phyloP scores from a whole-genome alignment of 2,888 invertebrate species.

The Pterostichus madidus region DNA sequence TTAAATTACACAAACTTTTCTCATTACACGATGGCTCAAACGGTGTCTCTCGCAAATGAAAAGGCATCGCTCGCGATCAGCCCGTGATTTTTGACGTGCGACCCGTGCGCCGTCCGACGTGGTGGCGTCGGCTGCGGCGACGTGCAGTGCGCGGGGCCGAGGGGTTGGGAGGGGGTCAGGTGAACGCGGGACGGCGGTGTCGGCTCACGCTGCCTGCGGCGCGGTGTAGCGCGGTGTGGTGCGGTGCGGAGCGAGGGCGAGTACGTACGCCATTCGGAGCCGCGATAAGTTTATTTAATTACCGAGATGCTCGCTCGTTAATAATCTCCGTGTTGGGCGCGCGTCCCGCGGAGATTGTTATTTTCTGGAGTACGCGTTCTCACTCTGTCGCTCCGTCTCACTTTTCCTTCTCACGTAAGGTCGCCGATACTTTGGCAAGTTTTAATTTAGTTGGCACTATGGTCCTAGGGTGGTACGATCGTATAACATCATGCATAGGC shows the following conservation, averaged over 20 bases:
- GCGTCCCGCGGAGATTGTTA: slow-evolving; percentile 66
- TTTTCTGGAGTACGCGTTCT: slow-evolving; percentile 62
- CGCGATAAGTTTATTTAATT: slow-evolving; percentile 64
- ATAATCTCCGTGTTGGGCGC: slow-evolving; percentile 64
- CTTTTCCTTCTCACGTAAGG: slow-evolving; percentile 35
- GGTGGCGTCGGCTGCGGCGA: not conserved
- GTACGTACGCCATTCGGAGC: slow-evolving; percentile 60
- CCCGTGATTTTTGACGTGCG: slow-evolving; percentile 64
- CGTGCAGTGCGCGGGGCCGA: not conserved
- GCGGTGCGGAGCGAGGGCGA: slow-evolving; percentile 1
- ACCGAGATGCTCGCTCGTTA: slow-evolving; percentile 65
- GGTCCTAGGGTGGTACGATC: slow-evolving; percentile 9
- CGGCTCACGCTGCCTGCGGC: slow-evolving; percentile 52
- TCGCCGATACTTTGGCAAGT: slow-evolving; percentile 61
- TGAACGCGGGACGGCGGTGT: slow-evolving; percentile 14
- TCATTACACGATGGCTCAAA: slow-evolving; percentile 73
- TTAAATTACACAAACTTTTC: slow-evolving; percentile 73
- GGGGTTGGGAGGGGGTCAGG: slow-evolving; percentile 3
- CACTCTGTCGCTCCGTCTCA: slow-evolving; percentile 30
- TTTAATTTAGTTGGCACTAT: slow-evolving; percentile 57
- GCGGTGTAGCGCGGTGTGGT: slow-evolving; percentile 4
- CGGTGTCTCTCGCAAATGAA: slow-evolving; percentile 71
- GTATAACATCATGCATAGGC: slow-evolving; percentile 45
- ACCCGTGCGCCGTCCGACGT: slow-evolving; percentile 35
- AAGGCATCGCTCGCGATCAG: slow-evolving; percentile 64